These are phyloP conservation scores for Dryobotodes eremita DNA, from an alignment of 2,888 invertebrate species.

Conservation along the genomic window DNA sequence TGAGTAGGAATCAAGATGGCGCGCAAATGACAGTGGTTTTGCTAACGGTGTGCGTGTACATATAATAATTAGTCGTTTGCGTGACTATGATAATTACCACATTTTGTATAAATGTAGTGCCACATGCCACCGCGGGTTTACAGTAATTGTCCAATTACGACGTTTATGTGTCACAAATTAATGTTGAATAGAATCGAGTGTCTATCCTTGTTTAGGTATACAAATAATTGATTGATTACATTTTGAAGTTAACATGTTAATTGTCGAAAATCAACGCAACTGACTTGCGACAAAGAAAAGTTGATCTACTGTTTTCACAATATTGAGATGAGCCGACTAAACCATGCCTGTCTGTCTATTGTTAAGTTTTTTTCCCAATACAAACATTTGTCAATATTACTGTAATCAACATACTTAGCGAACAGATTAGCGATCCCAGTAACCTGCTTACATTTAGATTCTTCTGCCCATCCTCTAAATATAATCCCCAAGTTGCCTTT, in stretches of 20 bases:
- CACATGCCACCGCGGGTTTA: conserved; percentile 79
- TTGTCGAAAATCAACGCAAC: background rate
- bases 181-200: conserved; percentile 71
- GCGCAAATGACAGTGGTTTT: conserved; percentile 72
- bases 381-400: background rate
- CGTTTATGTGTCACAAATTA: conserved; percentile 74
- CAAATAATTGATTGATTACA: conserved; percentile 51
- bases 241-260: conserved; percentile 22
- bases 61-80: conserved; percentile 85
- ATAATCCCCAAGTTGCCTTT: conserved; percentile 39
- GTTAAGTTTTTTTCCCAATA: background rate
- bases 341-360: background rate
- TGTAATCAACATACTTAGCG: background rate
- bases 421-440: background rate
- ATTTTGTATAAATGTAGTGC: conserved; percentile 78
- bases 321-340: too few species aligned
- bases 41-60: conserved; percentile 72
- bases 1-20: conserved; percentile 60
- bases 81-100: conserved; percentile 84
- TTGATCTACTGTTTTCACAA: background rate
- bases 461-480: conserved; percentile 5
- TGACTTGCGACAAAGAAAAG: background rate
- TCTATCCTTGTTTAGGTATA: conserved; percentile 61
- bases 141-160: conserved; percentile 84
- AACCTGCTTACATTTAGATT: conserved; percentile 6